phyloP scores from a whole-genome alignment of 1,140 invertebrate genomes.

The Drosophila novamexicana region DNA sequence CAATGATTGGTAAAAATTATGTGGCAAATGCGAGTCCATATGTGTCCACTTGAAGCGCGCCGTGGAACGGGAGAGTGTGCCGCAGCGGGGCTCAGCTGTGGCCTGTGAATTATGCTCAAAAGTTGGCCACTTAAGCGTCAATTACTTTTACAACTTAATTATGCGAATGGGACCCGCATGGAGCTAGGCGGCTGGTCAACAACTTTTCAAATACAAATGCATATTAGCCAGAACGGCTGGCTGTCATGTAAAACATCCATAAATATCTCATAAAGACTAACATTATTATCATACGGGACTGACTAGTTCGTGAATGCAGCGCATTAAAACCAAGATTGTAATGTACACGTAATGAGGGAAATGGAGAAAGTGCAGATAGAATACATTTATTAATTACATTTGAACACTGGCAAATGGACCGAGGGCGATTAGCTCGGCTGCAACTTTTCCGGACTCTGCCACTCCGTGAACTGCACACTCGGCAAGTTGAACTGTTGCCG shows the following conservation, averaged over 20 bases:
- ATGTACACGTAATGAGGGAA: background rate
- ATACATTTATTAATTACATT: conserved; percentile 67
- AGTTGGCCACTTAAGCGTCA: conserved; percentile 71
- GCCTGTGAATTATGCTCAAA: conserved; percentile 70
- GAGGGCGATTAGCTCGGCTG: background rate
- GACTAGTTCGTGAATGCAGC: conserved; percentile 42
- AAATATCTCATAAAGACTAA: conserved; percentile 62
- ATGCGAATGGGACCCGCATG: conserved; percentile 64
- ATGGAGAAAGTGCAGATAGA: background rate
- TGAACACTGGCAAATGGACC: conserved; percentile 30
- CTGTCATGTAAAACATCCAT: conserved; percentile 63
- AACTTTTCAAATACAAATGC: conserved; percentile 25
- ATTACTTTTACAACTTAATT: conserved; percentile 80
- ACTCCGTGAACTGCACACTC: conserved; percentile 6
- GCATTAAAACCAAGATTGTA: conserved; percentile 57
- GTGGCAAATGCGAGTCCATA: conserved; percentile 63
- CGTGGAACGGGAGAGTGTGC: background rate
- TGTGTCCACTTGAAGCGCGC: conserved; percentile 1
- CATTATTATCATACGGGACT: conserved; percentile 7
- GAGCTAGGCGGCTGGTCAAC: conserved; percentile 5
- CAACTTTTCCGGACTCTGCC: background rate
- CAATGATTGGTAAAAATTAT: conserved; percentile 76
- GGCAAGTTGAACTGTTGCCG: background rate
- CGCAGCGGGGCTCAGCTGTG: background rate
- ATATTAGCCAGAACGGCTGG: conserved; percentile 27